Percentiles rank a stretch among this genome's conserved stretches.
These are phyloP conservation scores for Pteromalus puparum DNA, from an alignment of 1,140 invertebrate species.

Conservation along the genomic window DNA sequence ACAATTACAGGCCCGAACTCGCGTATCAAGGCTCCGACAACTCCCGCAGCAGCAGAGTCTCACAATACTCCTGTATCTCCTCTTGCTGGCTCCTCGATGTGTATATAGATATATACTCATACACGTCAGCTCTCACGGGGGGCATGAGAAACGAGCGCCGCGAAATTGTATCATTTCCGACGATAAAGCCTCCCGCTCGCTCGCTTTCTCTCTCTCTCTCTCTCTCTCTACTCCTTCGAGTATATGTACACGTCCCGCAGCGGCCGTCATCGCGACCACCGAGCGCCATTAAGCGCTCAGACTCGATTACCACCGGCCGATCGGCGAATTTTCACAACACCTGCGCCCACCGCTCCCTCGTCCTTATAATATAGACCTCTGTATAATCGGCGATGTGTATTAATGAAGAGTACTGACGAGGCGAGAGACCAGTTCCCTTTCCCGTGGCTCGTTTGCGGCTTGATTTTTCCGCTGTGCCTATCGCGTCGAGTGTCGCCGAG, in stretches of 20 bases:
- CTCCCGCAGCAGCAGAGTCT: neutral
- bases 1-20: neutral
- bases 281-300: constrained; percentile 30
- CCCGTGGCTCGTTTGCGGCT: neutral
- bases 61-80: neutral
- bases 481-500: too few species aligned
- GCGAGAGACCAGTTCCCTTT: neutral
- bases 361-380: neutral
- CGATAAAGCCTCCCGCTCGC: constrained; percentile 31
- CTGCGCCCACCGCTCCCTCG: neutral
- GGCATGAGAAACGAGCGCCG: constrained; percentile 22
- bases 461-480: too few species aligned
- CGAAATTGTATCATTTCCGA: constrained; percentile 51
- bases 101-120: neutral
- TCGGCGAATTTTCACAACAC: neutral
- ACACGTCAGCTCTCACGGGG: neutral
- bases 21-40: neutral
- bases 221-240: neutral
- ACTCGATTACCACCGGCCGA: constrained; percentile 32
- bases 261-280: neutral
- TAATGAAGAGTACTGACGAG: neutral
- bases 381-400: neutral
- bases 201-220: too few species aligned
- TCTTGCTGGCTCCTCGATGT: neutral
- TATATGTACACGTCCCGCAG: neutral